Evolutionary conservation across 2,113 vertebrate genomes (phyloP).

Genomic region (Peromyscus leucopus): DNA sequence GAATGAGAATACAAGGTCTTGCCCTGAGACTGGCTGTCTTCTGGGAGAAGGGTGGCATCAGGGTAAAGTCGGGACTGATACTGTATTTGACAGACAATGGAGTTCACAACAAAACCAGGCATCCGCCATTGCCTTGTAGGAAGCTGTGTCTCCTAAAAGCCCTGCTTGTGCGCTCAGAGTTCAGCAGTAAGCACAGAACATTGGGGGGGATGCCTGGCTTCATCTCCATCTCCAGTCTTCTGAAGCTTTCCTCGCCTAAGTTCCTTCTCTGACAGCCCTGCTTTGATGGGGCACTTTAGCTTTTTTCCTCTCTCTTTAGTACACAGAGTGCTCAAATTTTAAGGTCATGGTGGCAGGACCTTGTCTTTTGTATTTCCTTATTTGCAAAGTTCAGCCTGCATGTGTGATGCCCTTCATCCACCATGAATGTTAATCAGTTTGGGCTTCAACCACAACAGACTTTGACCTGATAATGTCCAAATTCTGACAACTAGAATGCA

Average conservation of each 20-base stretch:
- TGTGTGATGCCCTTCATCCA: neutral
- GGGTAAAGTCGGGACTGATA: neutral
- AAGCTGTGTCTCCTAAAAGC: neutral
- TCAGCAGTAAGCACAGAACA: accelerated
- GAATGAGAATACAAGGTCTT: neutral
- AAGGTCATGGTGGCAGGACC: neutral
- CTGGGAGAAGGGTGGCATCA: neutral
- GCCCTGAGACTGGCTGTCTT: neutral
- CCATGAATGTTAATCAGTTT: neutral
- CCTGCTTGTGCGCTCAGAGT: neutral
- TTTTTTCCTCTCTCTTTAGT: neutral
- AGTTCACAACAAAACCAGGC: neutral
- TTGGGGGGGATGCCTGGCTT: neutral
- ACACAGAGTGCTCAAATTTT: neutral
- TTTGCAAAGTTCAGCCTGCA: neutral
- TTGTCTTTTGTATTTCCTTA: neutral
- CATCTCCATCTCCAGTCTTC: too few relatives aligned
- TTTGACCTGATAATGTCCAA: constrained; percentile 31
- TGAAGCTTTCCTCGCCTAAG: neutral
- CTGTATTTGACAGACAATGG: too few relatives aligned
- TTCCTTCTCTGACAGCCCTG: neutral
- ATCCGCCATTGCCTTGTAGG: neutral
- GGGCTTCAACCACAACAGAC: constrained; percentile 16
- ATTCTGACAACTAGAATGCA: constrained; percentile 41
- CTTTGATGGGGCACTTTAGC: neutral